Conservation (phyloP, 2,113 vertebrate genomes). For the Cygnus atratus region DNA sequence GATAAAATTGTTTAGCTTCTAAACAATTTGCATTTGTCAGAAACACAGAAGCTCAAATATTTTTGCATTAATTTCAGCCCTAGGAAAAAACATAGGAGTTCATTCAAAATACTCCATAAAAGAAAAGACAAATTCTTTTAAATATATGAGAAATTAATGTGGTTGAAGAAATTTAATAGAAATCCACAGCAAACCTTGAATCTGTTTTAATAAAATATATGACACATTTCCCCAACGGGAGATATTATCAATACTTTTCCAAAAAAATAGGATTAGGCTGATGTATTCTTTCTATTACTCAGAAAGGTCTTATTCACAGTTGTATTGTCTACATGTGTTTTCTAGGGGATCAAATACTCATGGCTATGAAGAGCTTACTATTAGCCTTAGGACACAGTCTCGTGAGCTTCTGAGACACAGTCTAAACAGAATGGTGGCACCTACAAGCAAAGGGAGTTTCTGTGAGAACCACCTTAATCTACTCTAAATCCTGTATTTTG, state of each 20-base stretch:
- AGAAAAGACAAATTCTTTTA: slow-evolving; percentile 26
- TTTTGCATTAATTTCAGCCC: not conserved
- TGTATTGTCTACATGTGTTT: not conserved
- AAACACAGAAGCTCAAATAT: not conserved
- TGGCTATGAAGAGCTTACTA: not conserved
- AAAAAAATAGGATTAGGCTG: not conserved
- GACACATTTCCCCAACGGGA: not conserved
- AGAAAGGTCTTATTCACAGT: not conserved
- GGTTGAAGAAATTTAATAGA: not conserved
- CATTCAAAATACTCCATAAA: not conserved
- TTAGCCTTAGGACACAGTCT: not conserved
- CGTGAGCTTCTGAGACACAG: not conserved
- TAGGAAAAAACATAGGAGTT: not conserved
- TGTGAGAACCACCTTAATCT: not conserved
- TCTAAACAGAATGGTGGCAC: not conserved
- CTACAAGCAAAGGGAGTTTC: not conserved
- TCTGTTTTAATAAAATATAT: not conserved
- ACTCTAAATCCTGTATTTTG: not conserved
- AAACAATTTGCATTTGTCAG: not conserved
- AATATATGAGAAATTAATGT: not conserved
- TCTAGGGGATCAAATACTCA: not conserved
- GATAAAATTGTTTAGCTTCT: not conserved
- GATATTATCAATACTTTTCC: not conserved
- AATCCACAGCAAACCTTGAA: not conserved
- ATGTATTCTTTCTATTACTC: not conserved